Base-by-base conservation (phyloP, 2,113 vertebrate genomes). In the Corvus moneduloides region DNA sequence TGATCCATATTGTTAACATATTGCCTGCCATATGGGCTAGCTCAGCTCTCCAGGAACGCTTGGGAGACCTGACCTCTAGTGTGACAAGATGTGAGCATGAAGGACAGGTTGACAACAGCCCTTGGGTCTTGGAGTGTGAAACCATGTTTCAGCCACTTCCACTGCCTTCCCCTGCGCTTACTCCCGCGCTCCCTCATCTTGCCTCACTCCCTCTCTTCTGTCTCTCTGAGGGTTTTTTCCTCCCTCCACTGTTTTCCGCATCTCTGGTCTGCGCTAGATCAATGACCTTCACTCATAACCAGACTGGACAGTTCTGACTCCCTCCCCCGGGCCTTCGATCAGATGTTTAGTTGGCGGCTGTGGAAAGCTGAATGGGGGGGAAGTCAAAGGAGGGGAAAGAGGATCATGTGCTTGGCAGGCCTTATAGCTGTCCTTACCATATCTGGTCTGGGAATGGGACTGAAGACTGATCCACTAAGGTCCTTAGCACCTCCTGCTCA, bases 241-340 rank as follows among this genome's bases (percentile, higher is more conserved):
- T 91, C 89, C 84, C 94, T 93, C 75, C 89, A 81, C 93, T 96
- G 89, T 90, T 92, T 66, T 92, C 95, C 66, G 73, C 96, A 94
- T 97, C 96, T 74, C 28, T 85, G 93, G 96, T 97, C 98, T 98
- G 97, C 6, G 7, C 97, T 97, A 56, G 97, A 98, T 98, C 98
- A 97, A 54, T 96, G 97, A 97, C 97, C 98, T 98, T 98, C 98
- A 94, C 94, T 97, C 89, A 3, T 98, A 98, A 98, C 97, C 96
- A 97, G 97, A 97, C 97, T 93, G 98, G 98, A 98, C 98, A 98
- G 98, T 97, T 98, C 97, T 97, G 94, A 94, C 95, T 97, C 97
- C 93, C 85, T 95, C 97, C 97, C 97, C 94, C 90, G 7, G 93
- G 98, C 97, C 97, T 98, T 96, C 94, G 91, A 97, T 98, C 96